These are phyloP conservation scores for Porites divaricata DNA, from an alignment of 92 coral and sea anemone species.

Conservation along the genomic window DNA sequence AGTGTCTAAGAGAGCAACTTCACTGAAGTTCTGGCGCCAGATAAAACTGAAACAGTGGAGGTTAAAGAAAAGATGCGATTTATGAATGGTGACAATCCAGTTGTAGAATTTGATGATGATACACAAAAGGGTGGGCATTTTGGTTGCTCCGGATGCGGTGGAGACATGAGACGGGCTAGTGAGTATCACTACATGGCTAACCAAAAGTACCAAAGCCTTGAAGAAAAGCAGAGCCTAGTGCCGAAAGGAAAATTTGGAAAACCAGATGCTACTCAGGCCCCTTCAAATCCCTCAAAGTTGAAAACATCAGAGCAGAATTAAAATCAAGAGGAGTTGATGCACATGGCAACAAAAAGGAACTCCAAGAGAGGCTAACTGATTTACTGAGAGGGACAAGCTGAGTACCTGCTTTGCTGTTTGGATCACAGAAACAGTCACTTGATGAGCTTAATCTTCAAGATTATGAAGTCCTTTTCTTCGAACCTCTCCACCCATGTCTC, in stretches of 20 bases:
- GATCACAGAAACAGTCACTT: background rate
- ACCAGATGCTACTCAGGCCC: conserved; percentile 9
- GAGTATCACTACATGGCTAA: conserved; percentile 47
- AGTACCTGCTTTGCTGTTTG: conserved; percentile 6
- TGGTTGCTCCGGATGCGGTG: conserved; percentile 15
- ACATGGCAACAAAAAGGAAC: background rate
- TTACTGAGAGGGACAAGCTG: conserved; percentile 1
- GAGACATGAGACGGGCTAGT: conserved; percentile 38
- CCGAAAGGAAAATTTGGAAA: conserved; percentile 33
- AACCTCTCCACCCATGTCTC: background rate
- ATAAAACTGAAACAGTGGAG: background rate
- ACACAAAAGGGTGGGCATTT: conserved; percentile 45
- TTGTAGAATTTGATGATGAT: conserved; percentile 48
- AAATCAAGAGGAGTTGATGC: conserved; percentile 14
- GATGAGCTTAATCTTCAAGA: conserved; percentile 10
- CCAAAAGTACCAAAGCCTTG: conserved; percentile 20
- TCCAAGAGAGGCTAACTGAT: conserved; percentile 3
- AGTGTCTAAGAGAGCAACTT: conserved; percentile 20
- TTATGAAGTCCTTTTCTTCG: conserved; percentile 33
- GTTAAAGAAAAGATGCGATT: conserved; percentile 9
- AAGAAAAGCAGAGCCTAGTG: conserved; percentile 32
- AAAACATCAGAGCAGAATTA: conserved; percentile 28
- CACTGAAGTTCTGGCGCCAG: background rate
- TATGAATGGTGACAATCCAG: conserved; percentile 45
- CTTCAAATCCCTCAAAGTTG: conserved; percentile 40